Conservation (phyloP, 2,113 vertebrate species). For the Fukomys damarensis region DNA sequence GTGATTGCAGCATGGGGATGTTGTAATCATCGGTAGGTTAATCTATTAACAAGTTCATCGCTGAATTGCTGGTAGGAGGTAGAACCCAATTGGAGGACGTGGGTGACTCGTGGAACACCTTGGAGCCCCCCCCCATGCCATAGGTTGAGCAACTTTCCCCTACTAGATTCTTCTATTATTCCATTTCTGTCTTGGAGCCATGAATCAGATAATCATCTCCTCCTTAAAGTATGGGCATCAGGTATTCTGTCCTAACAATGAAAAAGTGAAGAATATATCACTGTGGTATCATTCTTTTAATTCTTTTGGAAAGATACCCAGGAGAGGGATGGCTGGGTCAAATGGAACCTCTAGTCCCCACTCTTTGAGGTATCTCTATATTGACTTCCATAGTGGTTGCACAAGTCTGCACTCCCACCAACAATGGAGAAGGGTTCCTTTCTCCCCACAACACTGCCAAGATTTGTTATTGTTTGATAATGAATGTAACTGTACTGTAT, state of each 20-base stretch:
- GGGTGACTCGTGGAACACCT: background rate
- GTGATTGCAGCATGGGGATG: background rate
- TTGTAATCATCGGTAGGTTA: background rate
- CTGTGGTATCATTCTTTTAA: no score
- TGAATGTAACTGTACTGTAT: no score
- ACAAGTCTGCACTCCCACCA: no score
- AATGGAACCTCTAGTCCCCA: no score
- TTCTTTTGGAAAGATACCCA: no score
- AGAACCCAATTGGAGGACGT: background rate
- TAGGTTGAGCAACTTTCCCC: background rate
- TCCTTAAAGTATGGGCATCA: background rate
- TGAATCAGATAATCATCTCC: background rate
- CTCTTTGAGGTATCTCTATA: no score
- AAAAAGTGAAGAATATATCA: background rate
- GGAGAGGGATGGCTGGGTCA: no score
- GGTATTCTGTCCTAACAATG: background rate
- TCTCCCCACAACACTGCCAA: no score
- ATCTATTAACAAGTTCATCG: background rate
- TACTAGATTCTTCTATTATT: background rate
- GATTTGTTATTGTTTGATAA: no score
- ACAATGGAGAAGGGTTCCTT: no score
- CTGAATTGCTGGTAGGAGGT: background rate
- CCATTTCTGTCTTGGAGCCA: background rate
- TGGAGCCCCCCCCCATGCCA: background rate
- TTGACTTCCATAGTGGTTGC: no score